Evolutionary conservation across 2,113 vertebrate species (phyloP).

Genomic region (Manacus vitellinus): DNA sequence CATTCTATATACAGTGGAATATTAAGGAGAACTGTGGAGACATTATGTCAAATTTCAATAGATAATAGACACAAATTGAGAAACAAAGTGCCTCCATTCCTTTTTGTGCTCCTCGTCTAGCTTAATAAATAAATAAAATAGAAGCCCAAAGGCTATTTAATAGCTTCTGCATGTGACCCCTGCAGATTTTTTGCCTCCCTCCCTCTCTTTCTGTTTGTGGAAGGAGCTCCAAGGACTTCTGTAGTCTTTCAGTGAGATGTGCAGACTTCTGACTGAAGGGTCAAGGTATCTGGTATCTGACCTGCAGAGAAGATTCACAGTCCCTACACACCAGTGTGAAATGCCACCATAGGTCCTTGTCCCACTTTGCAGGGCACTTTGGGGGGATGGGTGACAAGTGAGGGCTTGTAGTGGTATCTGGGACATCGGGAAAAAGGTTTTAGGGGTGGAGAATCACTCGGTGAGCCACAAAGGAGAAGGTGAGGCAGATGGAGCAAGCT

Average conservation of each 20-base stretch:
- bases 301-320: neutral
- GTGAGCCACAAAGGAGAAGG: neutral
- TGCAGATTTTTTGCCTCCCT: neutral
- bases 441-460: neutral
- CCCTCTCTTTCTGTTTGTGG: neutral
- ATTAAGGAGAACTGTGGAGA: conserved; percentile 71
- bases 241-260: neutral
- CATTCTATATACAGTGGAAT: conserved; percentile 73
- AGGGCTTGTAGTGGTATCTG: neutral
- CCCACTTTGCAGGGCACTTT: neutral
- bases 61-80: conserved; percentile 73
- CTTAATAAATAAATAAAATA: conserved; percentile 57
- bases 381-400: neutral
- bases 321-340: neutral
- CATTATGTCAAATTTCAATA: conserved; percentile 74
- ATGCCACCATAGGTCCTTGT: neutral
- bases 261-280: neutral
- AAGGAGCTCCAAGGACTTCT: neutral
- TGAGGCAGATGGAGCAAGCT: neutral
- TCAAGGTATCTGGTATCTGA: fast-evolving
- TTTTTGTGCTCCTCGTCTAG: conserved; percentile 11
- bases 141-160: conserved; percentile 12
- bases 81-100: conserved; percentile 54
- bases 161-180: neutral
- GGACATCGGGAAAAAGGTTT: neutral